These are phyloP conservation scores for Manis pentadactyla DNA, from an alignment of 2,797 vertebrate species.

Conservation along the genomic window DNA sequence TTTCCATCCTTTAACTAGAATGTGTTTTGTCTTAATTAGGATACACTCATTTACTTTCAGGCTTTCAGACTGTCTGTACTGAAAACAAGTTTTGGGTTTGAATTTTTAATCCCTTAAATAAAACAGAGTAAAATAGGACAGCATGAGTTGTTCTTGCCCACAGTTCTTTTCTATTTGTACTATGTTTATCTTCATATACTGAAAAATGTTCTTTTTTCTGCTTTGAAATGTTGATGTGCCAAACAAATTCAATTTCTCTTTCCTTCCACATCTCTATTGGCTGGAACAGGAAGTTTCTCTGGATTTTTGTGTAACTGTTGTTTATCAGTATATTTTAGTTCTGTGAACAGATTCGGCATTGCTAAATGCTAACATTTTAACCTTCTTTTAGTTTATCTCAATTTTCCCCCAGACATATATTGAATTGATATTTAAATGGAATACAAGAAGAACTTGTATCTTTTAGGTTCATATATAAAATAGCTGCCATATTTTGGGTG, in stretches of 20 bases:
- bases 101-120: conserved; percentile 76
- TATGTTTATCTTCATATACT: conserved; percentile 74
- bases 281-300: conserved; percentile 1
- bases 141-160: conserved; percentile 64
- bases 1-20: conserved; percentile 59
- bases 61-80: conserved; percentile 50
- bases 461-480: neutral
- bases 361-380: conserved; percentile 33
- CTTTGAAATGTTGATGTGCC: conserved; percentile 55
- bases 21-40: conserved; percentile 69
- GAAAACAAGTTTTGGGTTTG: conserved; percentile 74
- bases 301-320: conserved; percentile 36
- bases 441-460: neutral
- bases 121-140: conserved; percentile 77
- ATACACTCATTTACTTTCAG: conserved; percentile 75
- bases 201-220: conserved; percentile 65
- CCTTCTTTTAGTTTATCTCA: neutral
- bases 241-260: conserved; percentile 67
- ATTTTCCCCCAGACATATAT: neutral
- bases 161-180: conserved; percentile 64
- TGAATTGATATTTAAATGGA: conserved; percentile 1
- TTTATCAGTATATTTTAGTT: conserved; percentile 45
- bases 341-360: neutral
- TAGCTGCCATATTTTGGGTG: neutral
- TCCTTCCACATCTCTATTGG: conserved; percentile 38